Percentiles rank a stretch among this genome's conserved stretches.
Evolutionary conservation across 2,113 vertebrate genomes (phyloP).

Genomic region (Ardeotis arabs): DNA sequence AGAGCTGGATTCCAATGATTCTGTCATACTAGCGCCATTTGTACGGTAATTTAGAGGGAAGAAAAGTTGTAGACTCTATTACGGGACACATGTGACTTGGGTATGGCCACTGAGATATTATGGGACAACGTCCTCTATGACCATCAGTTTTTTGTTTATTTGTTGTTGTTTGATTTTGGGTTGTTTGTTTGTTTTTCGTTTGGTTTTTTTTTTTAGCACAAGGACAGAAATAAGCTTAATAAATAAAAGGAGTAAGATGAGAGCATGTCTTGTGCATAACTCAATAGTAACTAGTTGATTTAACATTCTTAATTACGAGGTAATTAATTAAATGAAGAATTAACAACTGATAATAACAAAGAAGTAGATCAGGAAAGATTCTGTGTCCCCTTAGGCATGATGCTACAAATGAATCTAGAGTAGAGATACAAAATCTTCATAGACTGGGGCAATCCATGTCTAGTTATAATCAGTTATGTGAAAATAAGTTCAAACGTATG

Average conservation of each 20-base stretch:
- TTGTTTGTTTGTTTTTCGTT: too few relatives aligned
- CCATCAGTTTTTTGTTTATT: neutral
- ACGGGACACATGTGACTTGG: neutral
- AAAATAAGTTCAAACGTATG: neutral
- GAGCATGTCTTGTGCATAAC: neutral
- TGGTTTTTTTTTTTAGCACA: neutral
- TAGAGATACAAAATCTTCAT: neutral
- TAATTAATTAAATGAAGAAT: neutral
- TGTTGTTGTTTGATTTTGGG: neutral
- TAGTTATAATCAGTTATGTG: neutral
- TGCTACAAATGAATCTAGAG: neutral
- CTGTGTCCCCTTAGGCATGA: neutral
- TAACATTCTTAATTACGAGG: neutral
- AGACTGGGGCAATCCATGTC: neutral
- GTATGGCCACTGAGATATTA: neutral
- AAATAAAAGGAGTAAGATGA: neutral
- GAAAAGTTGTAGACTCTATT: neutral
- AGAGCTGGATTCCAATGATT: conserved; percentile 83
- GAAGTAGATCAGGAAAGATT: neutral
- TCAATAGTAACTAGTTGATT: neutral
- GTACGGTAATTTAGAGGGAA: conserved; percentile 64
- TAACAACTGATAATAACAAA: neutral
- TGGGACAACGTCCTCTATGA: neutral
- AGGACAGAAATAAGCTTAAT: neutral
- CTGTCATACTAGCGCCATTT: conserved; percentile 55